Evolutionary conservation across 2,888 invertebrate genomes (phyloP), one percentile per base, ranked within the genome.

Genomic region (Boloria selene): DNA sequence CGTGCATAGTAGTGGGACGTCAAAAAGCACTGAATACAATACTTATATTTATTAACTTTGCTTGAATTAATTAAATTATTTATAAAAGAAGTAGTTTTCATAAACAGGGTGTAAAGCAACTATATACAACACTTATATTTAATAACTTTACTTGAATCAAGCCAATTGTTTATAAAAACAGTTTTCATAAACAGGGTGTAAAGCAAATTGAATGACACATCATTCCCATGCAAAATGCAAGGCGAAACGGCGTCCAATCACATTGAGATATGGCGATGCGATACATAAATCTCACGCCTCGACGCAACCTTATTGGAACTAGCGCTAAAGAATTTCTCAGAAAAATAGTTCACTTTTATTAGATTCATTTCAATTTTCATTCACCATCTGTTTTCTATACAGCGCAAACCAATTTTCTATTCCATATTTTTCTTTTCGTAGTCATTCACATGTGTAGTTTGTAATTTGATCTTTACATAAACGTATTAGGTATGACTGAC

Each of bases 141-240:
- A 52, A 3, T 13, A 2, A 49, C 17, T 17, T 17, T 17, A 3
- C 7, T 49, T 49, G 16, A 2, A 18, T 3, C 1, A 47, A 47
- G 1, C 0, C 16, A 22, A 45, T 10, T 53, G n/a, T 44, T 31
- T 31, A 58, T 13, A 50, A 6, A 17, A 47, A 31, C 51, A 62
- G 62, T 62, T 63, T 63, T 14, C 16, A 55, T 51, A 56, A 65
- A 58, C 53, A 45, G 54, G 50, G 66, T 44, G 42, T 44, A 18
- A 45, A 60, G 62, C 65, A 68, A 70, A 70, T 68, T 70, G 60
- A 68, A 70, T 65, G 70, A 61, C 65, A 53, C 59, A 50, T 65
- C 53, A 61, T 68, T 65, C 62, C 18, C 50, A 64, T 70, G 68
- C 63, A 70, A 61, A 70, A 63, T 70, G 68, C 70, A 70, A 47